Conservation (phyloP, 2,888 invertebrate species). For the Taenaris catops region DNA sequence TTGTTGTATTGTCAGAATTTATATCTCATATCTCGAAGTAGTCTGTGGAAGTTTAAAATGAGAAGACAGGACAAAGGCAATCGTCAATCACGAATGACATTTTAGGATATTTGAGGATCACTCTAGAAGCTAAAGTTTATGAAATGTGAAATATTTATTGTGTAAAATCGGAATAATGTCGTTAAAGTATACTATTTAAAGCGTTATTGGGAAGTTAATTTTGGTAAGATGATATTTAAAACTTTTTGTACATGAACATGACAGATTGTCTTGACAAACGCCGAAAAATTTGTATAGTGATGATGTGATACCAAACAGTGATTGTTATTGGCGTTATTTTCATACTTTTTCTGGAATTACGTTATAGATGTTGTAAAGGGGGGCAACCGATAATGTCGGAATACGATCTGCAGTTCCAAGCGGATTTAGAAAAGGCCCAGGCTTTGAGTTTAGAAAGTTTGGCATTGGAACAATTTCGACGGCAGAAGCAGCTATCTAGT, state of each 20-base stretch:
- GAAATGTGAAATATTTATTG: too few relatives aligned
- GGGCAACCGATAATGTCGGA: slow-evolving; percentile 75
- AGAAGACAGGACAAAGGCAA: too few relatives aligned
- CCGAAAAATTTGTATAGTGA: slow-evolving; percentile 22
- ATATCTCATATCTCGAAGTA: too few relatives aligned
- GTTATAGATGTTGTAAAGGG: slow-evolving; percentile 44
- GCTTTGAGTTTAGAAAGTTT: slow-evolving; percentile 92
- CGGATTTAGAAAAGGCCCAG: slow-evolving; percentile 92
- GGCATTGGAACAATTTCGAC: slow-evolving; percentile 89
- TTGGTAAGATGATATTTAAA: slow-evolving; percentile 37
- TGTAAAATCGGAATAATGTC: too few relatives aligned
- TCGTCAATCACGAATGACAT: too few relatives aligned
- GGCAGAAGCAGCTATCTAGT: slow-evolving; percentile 81
- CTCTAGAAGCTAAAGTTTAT: too few relatives aligned
- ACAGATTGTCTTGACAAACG: slow-evolving; percentile 13
- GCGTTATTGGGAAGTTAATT: slow-evolving; percentile 37
- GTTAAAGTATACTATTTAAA: slow-evolving; percentile 38
- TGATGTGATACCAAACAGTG: slow-evolving; percentile 19
- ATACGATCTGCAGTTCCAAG: slow-evolving; percentile 90
- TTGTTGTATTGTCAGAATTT: too few relatives aligned
- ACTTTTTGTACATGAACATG: slow-evolving; percentile 5
- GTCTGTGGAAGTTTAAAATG: too few relatives aligned
- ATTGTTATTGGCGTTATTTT: slow-evolving; percentile 35
- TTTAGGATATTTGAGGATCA: too few relatives aligned
- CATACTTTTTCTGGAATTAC: slow-evolving; percentile 43